phyloP scores from a whole-genome alignment of 2,888 invertebrate genomes.

The Calameuta filiformis region DNA sequence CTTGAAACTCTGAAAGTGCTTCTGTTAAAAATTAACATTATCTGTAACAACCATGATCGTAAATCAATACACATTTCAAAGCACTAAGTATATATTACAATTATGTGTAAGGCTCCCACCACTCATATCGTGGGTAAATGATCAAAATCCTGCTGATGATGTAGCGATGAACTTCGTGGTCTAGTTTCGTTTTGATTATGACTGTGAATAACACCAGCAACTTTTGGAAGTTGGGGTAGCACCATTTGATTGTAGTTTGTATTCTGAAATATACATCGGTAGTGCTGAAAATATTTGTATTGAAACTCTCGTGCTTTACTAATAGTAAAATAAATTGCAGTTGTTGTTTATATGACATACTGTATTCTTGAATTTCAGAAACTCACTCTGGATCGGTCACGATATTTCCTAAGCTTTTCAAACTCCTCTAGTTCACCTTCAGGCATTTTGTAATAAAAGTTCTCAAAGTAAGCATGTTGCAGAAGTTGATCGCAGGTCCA shows the following conservation, averaged over 20 bases:
- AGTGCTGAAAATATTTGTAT: neutral
- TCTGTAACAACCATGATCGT: slow-evolving; percentile 40
- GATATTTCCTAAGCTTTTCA: slow-evolving; percentile 69
- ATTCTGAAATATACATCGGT: slow-evolving; percentile 59
- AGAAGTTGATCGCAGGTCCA: slow-evolving; percentile 93
- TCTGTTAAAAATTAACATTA: slow-evolving; percentile 1
- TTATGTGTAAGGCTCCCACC: slow-evolving; percentile 40
- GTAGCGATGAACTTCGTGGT: slow-evolving; percentile 63
- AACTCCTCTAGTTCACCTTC: slow-evolving; percentile 76
- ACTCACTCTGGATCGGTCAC: slow-evolving; percentile 75
- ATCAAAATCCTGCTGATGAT: slow-evolving; percentile 69
- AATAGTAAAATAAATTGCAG: neutral
- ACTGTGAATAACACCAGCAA: slow-evolving; percentile 66
- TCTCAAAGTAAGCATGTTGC: slow-evolving; percentile 91
- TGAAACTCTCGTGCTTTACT: neutral
- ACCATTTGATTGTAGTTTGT: slow-evolving; percentile 71
- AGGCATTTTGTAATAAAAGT: slow-evolving; percentile 85
- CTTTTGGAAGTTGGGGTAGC: slow-evolving; percentile 76
- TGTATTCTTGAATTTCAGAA: slow-evolving; percentile 12
- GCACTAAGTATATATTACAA: slow-evolving; percentile 18
- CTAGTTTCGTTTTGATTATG: slow-evolving; percentile 64
- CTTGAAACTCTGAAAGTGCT: neutral
- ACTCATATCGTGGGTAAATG: slow-evolving; percentile 83
- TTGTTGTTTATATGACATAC: neutral
- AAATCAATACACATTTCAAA: slow-evolving; percentile 2